Percentiles rank a stretch among this genome's conserved stretches.
phyloP scores from a whole-genome alignment of 2,888 invertebrate genomes.

The Aquatica leii region DNA sequence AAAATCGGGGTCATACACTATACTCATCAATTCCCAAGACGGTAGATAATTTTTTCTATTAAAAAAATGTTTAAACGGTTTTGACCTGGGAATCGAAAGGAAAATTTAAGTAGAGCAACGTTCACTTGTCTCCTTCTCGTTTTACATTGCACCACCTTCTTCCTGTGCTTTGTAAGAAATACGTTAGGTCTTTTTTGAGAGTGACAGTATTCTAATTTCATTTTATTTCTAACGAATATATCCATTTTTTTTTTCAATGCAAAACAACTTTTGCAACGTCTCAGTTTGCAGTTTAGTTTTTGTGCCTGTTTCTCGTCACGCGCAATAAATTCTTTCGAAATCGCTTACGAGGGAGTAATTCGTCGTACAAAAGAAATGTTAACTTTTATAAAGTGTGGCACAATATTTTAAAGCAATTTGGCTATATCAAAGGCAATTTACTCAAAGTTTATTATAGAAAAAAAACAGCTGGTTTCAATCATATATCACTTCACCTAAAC shows the following conservation, averaged over 20 bases:
- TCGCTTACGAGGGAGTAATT: too few relatives aligned
- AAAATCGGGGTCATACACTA: slow-evolving; percentile 10
- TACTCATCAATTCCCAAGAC: background rate
- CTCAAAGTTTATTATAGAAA: slow-evolving; percentile 44
- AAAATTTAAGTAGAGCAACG: slow-evolving; percentile 40
- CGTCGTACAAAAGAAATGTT: background rate
- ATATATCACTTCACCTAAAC: slow-evolving; percentile 56
- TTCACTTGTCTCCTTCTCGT: slow-evolving; percentile 55
- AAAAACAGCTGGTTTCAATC: slow-evolving; percentile 52
- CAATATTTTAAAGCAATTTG: slow-evolving; percentile 60
- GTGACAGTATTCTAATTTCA: slow-evolving; percentile 50
- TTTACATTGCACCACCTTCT: slow-evolving; percentile 54
- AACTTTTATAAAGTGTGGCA: slow-evolving; percentile 26
- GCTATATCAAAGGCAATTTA: slow-evolving; percentile 59
- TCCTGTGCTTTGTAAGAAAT: slow-evolving; percentile 55
- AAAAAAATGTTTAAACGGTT: slow-evolving; percentile 30
- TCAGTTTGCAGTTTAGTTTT: slow-evolving; percentile 9
- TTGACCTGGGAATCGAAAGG: slow-evolving; percentile 33
- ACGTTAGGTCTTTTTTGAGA: slow-evolving; percentile 52
- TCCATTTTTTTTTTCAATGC: slow-evolving; percentile 12
- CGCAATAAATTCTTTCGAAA: background rate
- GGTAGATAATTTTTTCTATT: slow-evolving; percentile 14
- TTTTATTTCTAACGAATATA: slow-evolving; percentile 47
- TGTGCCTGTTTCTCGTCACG: background rate
- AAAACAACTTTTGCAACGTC: background rate